A percentile compares a stretch with the other conserved stretches of the same genome.
Conservation (phyloP, 2,888 invertebrate genomes). For the Epirrita christyi region DNA sequence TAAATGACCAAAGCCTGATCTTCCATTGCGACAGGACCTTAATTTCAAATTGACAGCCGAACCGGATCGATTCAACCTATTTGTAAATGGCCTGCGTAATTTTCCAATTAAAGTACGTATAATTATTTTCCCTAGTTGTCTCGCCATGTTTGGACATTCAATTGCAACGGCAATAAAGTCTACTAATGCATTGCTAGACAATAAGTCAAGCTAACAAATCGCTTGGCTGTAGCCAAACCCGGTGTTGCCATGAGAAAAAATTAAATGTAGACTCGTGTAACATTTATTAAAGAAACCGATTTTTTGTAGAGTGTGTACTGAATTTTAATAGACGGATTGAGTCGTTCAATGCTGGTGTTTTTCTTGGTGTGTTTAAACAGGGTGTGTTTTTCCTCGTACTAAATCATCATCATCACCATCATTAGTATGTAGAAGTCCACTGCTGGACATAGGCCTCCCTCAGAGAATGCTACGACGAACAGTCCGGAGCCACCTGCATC, state of each 20-base stretch:
- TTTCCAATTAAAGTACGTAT: constrained; percentile 36
- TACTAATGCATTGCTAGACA: constrained; percentile 34
- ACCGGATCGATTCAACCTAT: constrained; percentile 15
- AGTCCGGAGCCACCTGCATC: too few relatives aligned
- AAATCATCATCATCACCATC: too few relatives aligned
- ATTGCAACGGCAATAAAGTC: constrained; percentile 31
- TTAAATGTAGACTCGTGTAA: constrained; percentile 30
- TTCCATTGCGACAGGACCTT: constrained; percentile 5
- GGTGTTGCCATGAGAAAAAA: constrained; percentile 40
- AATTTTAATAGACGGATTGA: background rate
- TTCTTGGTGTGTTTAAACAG: too few relatives aligned
- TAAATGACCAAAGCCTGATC: constrained; percentile 3
- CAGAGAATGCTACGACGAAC: too few relatives aligned
- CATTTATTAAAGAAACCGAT: constrained; percentile 11
- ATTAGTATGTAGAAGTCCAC: too few relatives aligned
- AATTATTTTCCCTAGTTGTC: constrained; percentile 36
- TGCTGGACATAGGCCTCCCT: too few relatives aligned
- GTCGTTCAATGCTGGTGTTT: too few relatives aligned
- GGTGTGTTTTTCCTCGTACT: background rate
- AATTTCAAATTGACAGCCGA: constrained; percentile 14
- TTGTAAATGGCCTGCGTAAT: constrained; percentile 33
- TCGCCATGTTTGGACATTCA: constrained; percentile 26
- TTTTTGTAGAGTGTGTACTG: constrained; percentile 3
- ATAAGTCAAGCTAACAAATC: constrained; percentile 46
- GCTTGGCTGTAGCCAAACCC: constrained; percentile 35